Base-by-base conservation (phyloP, 1,140 invertebrate species). In the Drosophila orosa region DNA sequence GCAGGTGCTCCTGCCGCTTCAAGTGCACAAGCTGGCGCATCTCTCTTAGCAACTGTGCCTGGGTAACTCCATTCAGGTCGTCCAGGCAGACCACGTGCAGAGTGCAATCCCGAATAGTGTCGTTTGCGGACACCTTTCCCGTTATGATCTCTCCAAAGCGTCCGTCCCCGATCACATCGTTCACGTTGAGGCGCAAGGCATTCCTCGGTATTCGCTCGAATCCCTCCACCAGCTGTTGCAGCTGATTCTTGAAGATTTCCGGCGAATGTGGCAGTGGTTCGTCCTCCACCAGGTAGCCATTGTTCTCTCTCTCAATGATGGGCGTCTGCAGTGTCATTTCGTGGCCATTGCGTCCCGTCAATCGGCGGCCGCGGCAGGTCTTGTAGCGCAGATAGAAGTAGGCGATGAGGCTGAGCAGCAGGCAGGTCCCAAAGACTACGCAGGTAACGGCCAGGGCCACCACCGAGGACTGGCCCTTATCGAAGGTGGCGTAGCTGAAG, bases 81-180 rank as follows among this genome's bases (percentile, higher is more conserved):
- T 97, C 95, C 71, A 90, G 54, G 2, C 86, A 76, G 2, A 92
- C 45, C 13, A 92, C 87, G 56, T 92, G 91, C 13, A 92, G 48
- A 7, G 84, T 87, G 35, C 91, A 91, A 9, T 92, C 91, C 10
- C 45, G 66, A 5, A 57, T 27, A 0, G 39, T 27, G 3, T 86
- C 77, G 9, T 52, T 69, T 0, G 67, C 48, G 1, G 69, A 92
- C 2, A 96, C 93, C 45, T 93, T 94, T 0, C 95, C 95, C 65
- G 92, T 94, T 27, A 95, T 94, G 17, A 97, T 94, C 48, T 95
- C 94, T 0, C 96, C 96, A 92, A 96, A 97, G 74, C 93, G 94
- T 22, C 96, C 96, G n/a, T 95, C 92, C 1, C 95, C 95, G 33
- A 96, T 92, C n/a, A 96, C 87, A 78, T 95, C 93, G 15, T 93